Conservation (phyloP, 2,113 vertebrate species). For the Cyanoliseus patagonus region DNA sequence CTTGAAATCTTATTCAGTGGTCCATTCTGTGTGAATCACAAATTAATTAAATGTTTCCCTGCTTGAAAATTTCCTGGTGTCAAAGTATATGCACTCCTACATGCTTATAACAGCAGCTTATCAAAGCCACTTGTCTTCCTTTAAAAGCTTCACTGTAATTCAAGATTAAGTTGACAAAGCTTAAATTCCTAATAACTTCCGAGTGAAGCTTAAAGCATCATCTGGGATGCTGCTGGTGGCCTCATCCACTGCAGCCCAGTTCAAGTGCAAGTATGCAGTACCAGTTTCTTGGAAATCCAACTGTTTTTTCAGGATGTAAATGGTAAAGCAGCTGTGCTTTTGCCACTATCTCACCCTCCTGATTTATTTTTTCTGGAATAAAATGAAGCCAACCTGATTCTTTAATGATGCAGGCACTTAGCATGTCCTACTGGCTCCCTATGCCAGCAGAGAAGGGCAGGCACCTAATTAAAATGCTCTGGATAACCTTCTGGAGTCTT, state of each 20-base stretch:
- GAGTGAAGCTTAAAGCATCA: neutral
- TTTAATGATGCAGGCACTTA: neutral
- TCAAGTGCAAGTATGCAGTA: accelerated
- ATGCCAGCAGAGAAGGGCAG: neutral
- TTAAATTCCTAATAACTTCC: neutral
- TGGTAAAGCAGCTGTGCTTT: neutral
- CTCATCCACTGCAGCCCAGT: neutral
- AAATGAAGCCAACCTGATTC: neutral
- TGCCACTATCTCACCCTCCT: neutral
- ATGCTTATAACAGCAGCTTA: neutral
- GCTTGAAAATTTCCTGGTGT: neutral
- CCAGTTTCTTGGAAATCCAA: neutral
- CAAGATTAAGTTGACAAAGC: neutral
- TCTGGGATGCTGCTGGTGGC: neutral
- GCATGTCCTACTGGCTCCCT: neutral
- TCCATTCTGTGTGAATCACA: neutral
- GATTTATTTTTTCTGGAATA: neutral
- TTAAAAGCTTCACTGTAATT: neutral
- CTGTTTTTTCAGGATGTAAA: neutral
- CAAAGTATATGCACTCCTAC: neutral
- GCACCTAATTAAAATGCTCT: neutral
- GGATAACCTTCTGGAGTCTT: neutral
- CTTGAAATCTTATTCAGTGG: neutral
- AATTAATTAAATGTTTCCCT: constrained; percentile 8
- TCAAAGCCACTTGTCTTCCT: neutral